Conservation (phyloP, 2,113 vertebrate species). For the Mystacornis crossleyi region DNA sequence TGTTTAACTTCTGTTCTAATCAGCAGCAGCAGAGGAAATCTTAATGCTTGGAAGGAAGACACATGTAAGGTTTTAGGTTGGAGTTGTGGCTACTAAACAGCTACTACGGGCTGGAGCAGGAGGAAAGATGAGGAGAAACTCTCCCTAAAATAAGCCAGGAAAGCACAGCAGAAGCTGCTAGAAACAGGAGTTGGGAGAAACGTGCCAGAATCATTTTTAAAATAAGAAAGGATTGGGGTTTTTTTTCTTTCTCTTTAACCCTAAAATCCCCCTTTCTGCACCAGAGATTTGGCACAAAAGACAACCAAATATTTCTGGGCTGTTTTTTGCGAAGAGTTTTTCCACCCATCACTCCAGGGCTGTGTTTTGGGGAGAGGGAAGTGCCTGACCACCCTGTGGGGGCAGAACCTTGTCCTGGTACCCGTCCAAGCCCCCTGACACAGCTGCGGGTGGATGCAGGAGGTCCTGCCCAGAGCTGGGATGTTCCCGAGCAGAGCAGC, state of each 20-base stretch:
- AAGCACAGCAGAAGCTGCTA: neutral
- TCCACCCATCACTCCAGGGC: rapidly evolving
- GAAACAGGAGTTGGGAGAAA: neutral
- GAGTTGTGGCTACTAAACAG: neutral
- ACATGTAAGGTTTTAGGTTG: neutral
- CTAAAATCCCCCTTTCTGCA: neutral
- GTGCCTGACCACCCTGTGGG: neutral
- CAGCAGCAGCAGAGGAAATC: neutral
- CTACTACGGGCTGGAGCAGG: rapidly evolving
- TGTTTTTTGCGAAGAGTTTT: neutral
- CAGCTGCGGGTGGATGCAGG: neutral
- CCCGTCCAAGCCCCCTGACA: rapidly evolving
- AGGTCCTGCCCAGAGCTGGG: neutral
- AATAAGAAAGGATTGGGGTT: neutral
- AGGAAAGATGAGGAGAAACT: neutral
- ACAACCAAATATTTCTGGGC: neutral
- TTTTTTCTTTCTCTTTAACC: neutral
- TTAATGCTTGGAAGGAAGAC: neutral
- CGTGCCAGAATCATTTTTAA: neutral
- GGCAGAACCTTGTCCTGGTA: neutral
- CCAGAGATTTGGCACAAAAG: rapidly evolving
- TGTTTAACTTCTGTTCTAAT: slow-evolving; percentile 30
- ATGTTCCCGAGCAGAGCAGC: rapidly evolving
- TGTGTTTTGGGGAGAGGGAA: neutral
- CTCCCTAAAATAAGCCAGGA: neutral